Percentiles rank a stretch among this genome's conserved stretches.
These are phyloP conservation scores for Exephanes ischioxanthus DNA, from an alignment of 2,888 invertebrate species.

Conservation along the genomic window DNA sequence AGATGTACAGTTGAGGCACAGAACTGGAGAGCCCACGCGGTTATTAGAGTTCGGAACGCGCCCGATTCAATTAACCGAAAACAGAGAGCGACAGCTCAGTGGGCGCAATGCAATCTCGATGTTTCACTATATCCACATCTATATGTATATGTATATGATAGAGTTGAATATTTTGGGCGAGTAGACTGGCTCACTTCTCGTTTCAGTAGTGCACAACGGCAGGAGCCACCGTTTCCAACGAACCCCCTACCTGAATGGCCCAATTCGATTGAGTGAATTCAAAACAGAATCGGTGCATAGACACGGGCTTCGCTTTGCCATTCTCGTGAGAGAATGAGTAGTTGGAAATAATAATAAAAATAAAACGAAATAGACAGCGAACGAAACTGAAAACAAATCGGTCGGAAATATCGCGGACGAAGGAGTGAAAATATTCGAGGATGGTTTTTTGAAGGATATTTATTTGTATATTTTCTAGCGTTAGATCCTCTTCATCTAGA, in stretches of 20 bases:
- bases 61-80: slow-evolving; percentile 67
- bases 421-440: background rate
- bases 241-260: slow-evolving; percentile 51
- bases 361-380: slow-evolving; percentile 43
- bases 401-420: slow-evolving; percentile 17
- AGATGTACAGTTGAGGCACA: background rate
- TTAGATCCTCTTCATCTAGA: no score
- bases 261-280: slow-evolving; percentile 51
- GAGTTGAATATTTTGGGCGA: slow-evolving; percentile 44
- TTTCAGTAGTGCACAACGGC: slow-evolving; percentile 23
- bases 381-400: slow-evolving; percentile 28
- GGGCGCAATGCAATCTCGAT: slow-evolving; percentile 4
- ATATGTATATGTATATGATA: background rate
- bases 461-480: background rate
- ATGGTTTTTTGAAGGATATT: background rate
- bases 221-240: background rate
- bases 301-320: slow-evolving; percentile 17
- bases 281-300: slow-evolving; percentile 44
- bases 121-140: background rate
- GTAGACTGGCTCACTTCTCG: slow-evolving; percentile 11
- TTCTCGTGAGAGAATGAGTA: slow-evolving; percentile 15
- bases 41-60: slow-evolving; percentile 53
- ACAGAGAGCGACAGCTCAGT: slow-evolving; percentile 47
- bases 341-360: slow-evolving; percentile 49
- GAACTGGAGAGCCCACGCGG: slow-evolving; percentile 21